Percentiles rank a stretch among this genome's conserved stretches.
phyloP scores from a whole-genome alignment of 2,113 vertebrate species.

The Sapajus apella region DNA sequence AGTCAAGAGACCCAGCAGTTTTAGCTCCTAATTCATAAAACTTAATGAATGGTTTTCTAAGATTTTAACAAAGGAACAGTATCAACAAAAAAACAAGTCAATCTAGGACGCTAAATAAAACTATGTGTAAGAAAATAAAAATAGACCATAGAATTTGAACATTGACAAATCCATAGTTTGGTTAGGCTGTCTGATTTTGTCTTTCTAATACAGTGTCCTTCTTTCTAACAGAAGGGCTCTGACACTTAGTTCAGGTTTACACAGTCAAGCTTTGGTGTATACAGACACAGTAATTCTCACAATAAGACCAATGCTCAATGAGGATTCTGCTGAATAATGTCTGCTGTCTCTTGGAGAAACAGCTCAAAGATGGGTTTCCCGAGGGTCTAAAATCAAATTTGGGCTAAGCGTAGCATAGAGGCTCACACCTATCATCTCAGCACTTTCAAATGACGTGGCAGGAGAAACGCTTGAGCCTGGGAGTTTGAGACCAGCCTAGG shows the following conservation, averaged over 20 bases:
- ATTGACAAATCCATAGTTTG: neutral
- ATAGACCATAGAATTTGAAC: neutral
- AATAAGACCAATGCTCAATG: neutral
- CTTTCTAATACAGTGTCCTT: neutral
- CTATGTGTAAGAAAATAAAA: neutral
- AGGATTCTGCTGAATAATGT: neutral
- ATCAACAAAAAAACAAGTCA: slow-evolving; percentile 30
- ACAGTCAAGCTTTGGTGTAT: neutral
- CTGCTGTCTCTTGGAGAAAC: neutral
- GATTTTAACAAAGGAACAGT: slow-evolving; percentile 29
- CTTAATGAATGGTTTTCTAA: neutral
- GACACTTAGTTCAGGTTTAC: neutral
- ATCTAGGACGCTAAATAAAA: neutral
- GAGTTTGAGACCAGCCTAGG: too few species aligned
- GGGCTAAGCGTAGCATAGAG: too few species aligned
- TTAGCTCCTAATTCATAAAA: slow-evolving; percentile 8
- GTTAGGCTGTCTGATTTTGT: neutral
- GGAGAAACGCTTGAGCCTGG: too few species aligned
- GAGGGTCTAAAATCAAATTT: neutral
- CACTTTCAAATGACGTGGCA: too few species aligned
- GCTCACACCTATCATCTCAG: too few species aligned
- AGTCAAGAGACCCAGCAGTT: neutral
- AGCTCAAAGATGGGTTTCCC: neutral
- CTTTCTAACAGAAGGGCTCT: neutral
- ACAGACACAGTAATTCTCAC: neutral